Evolutionary conservation across 2,888 invertebrate species (phyloP).

Genomic region (Stenotaenia linearis): DNA sequence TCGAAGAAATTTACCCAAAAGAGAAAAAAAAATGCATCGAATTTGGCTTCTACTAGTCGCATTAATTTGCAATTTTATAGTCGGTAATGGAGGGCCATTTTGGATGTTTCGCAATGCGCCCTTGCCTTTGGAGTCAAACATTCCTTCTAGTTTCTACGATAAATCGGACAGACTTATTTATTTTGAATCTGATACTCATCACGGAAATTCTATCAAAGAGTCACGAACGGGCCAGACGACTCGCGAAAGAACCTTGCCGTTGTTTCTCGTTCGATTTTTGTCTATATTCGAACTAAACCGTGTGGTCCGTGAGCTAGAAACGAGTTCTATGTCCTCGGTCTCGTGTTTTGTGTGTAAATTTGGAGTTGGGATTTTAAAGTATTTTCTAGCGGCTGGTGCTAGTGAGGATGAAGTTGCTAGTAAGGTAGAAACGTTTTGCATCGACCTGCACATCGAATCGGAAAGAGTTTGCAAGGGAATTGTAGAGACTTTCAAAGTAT

Average conservation of each 20-base stretch:
- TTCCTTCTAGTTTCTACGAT: neutral
- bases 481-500: neutral
- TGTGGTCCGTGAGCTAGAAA: neutral
- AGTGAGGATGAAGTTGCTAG: neutral
- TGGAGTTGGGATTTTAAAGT: neutral
- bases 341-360: slow-evolving; percentile 5
- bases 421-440: neutral
- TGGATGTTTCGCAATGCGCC: neutral
- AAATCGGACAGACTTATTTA: neutral
- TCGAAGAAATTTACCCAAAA: too few species aligned
- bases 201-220: neutral
- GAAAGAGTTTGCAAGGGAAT: slow-evolving; percentile 17
- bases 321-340: neutral
- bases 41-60: neutral
- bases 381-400: neutral
- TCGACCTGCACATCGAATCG: neutral
- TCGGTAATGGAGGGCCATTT: neutral
- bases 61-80: neutral
- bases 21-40: neutral
- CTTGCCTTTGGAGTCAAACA: neutral
- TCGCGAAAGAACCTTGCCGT: neutral
- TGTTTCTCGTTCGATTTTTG: neutral
- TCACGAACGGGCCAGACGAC: neutral
- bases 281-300: slow-evolving; percentile 27
- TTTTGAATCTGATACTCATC: slow-evolving; percentile 11